phyloP scores from a whole-genome alignment of 1,140 invertebrate species.

The Portunus trituberculatus region DNA sequence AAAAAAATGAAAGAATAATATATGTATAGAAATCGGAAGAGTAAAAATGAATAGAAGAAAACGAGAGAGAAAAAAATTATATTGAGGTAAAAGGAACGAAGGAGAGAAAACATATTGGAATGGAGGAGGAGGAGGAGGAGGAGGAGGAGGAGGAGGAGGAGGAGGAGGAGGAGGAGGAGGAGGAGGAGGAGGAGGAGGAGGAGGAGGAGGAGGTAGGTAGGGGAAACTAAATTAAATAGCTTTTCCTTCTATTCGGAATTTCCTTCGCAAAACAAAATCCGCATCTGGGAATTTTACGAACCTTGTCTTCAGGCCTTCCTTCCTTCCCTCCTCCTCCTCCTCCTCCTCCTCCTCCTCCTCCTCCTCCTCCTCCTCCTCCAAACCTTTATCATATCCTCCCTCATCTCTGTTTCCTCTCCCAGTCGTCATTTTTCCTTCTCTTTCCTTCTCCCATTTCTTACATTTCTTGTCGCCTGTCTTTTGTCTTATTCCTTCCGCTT shows the following conservation, averaged over 20 bases:
- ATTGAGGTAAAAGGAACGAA: neutral
- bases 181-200: neutral
- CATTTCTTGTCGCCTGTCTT: no score
- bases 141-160: no score
- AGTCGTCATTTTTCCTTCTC: neutral
- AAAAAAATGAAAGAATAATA: no score
- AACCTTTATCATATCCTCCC: neutral
- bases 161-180: neutral
- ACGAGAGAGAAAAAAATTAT: neutral
- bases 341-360: neutral
- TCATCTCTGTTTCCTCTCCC: neutral
- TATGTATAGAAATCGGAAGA: neutral
- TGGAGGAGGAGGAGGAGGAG: neutral
- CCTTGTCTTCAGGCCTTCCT: neutral
- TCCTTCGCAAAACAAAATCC: slow-evolving; percentile 11
- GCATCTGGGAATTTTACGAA: neutral
- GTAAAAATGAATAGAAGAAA: neutral
- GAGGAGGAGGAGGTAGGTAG: no score
- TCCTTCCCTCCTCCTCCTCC: neutral
- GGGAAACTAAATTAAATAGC: slow-evolving; percentile 8
- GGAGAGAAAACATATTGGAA: neutral
- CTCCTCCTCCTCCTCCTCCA: neutral
- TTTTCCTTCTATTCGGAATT: neutral
- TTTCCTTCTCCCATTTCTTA: no score
- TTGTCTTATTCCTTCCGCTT: no score